Base-by-base conservation (phyloP, 2,797 vertebrate genomes). In the Phoxinus dragarum region DNA sequence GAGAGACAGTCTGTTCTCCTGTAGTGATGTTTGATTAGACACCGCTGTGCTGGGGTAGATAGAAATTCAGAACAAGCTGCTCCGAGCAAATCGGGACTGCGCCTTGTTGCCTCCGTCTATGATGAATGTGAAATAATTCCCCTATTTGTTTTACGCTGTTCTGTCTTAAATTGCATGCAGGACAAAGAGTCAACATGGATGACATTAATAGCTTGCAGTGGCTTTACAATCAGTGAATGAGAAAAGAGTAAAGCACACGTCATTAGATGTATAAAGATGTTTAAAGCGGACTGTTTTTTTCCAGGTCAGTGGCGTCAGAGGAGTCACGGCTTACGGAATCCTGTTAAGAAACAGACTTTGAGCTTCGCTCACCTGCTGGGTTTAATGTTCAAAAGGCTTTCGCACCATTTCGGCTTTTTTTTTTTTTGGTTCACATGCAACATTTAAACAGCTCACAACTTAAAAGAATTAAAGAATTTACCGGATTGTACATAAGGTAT, bases 11-110 rank as follows among this genome's bases (percentile, higher is more conserved):
- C 86, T 86, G 86, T 81, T 85, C 87, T 88, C 86, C 87, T 87
- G 86, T 88, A 87, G 85, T 80, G 82, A 88, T 84, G 82, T 89
- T 89, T 90, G 88, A 90, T 89, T 90, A 88, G 76, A 61, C 75
- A 72, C 81, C 40, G 84, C 84, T 84, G 84, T 83, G 87, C 87
- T 59, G 44, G 42, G 66, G 54, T 81, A 80, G 81, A 87, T 78
- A 68, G 86, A 86, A 86, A 88, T 87, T 87, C 84, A 76, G 84
- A 84, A 88, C 89, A 88, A 87, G 87, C 84, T 87, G 87, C 88
- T 86, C 77, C 40, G 47, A 87, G 84, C 77, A 87, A 88, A 90
- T 84, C 86, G 54, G 87, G 84, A 82, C 81, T 83, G 69, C 75
- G 86, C 78, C 86, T 86, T 79, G 75, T 87, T 82, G 85, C 85